These are phyloP conservation scores for Onychostoma macrolepis DNA, from an alignment of 2,113 vertebrate genomes.

Conservation along the genomic window DNA sequence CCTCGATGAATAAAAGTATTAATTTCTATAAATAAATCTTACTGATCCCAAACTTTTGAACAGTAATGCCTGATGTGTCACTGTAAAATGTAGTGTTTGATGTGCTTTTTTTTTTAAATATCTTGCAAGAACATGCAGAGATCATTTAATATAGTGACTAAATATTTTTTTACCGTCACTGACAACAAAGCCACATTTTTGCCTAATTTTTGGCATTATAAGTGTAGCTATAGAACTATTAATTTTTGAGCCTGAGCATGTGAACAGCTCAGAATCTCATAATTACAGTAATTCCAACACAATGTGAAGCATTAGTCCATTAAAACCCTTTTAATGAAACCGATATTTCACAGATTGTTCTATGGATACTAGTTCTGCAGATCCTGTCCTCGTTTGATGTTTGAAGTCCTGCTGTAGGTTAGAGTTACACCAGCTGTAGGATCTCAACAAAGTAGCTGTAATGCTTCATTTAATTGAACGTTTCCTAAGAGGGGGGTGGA, in stretches of 20 bases:
- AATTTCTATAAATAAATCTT: no score
- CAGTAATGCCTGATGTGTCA: no score
- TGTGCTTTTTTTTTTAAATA: no score
- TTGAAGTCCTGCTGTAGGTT: not conserved
- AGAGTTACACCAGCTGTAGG: conserved; percentile 3
- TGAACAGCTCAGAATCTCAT: not conserved
- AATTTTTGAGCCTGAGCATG: not conserved
- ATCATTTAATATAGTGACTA: not conserved
- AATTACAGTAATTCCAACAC: not conserved
- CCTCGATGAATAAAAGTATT: no score
- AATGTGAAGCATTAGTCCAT: not conserved
- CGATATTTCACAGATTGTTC: not conserved
- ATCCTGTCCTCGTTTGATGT: not conserved
- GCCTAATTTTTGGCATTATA: not conserved
- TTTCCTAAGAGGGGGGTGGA: conserved; percentile 12
- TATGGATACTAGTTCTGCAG: not conserved
- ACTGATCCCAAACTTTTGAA: no score
- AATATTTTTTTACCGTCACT: not conserved
- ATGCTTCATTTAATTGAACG: not conserved
- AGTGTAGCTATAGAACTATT: not conserved
- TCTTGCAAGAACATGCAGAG: not conserved
- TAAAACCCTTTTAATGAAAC: not conserved
- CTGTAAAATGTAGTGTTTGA: no score
- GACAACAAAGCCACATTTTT: not conserved
- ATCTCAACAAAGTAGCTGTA: not conserved